phyloP scores from a whole-genome alignment of 2,888 invertebrate species.

The Ommatoiulus sabulosus region DNA sequence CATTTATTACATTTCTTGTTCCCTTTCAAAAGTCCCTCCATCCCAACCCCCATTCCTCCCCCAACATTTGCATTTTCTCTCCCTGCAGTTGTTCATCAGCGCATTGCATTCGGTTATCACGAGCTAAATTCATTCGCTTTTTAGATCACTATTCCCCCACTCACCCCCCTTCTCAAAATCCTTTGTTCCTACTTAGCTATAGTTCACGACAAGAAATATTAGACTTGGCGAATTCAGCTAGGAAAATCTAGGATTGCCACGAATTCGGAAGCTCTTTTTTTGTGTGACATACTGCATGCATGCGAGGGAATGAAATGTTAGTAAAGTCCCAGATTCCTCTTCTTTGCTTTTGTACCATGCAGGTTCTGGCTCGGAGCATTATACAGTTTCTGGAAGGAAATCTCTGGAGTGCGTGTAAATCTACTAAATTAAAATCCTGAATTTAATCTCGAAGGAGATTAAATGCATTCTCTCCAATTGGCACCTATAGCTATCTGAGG shows the following conservation, averaged over 20 bases:
- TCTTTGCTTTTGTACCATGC: not conserved
- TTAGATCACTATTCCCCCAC: not conserved
- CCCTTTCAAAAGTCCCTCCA: not conserved
- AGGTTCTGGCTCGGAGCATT: not conserved
- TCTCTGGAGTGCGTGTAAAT: slow-evolving; percentile 6
- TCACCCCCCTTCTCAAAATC: not conserved
- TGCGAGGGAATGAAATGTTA: not conserved
- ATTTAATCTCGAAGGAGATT: slow-evolving; percentile 28
- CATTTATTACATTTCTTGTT: slow-evolving; percentile 27
- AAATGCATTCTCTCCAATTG: slow-evolving; percentile 22
- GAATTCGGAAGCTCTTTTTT: not conserved
- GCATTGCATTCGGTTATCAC: slow-evolving; percentile 5
- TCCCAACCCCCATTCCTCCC: not conserved
- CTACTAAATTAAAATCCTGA: slow-evolving; percentile 28
- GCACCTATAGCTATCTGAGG: not conserved
- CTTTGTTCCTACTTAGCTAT: slow-evolving; percentile 15
- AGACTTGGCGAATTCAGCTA: not conserved
- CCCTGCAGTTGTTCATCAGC: not conserved
- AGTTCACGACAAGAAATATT: not conserved
- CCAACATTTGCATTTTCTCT: slow-evolving; percentile 4
- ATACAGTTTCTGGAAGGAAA: not conserved
- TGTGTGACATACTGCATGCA: not conserved
- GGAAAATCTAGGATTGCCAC: slow-evolving; percentile 3
- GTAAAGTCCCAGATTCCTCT: not conserved
- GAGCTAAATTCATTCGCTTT: not conserved